Conservation (phyloP, 2,888 invertebrate species). For the Mimas tiliae region DNA sequence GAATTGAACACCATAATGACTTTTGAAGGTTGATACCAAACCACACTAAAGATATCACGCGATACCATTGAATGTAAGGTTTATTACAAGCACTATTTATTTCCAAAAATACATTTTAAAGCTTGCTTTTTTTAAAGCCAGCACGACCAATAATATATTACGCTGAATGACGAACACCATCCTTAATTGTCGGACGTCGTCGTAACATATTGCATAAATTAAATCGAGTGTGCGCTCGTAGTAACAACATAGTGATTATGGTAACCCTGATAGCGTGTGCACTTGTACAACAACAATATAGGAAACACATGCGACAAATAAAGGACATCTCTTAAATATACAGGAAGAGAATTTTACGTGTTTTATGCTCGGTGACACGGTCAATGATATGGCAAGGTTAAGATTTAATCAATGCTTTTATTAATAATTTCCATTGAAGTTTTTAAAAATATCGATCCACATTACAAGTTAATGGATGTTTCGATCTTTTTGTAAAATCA, state of each 20-base stretch:
- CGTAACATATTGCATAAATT: slow-evolving; percentile 37
- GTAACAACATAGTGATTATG: slow-evolving; percentile 33
- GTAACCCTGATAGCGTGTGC: slow-evolving; percentile 35
- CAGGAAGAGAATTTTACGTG: slow-evolving; percentile 22
- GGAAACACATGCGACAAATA: slow-evolving; percentile 19
- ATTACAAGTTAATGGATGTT: background rate
- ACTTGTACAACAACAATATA: slow-evolving; percentile 29
- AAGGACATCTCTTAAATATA: slow-evolving; percentile 23
- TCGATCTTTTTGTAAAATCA: background rate
- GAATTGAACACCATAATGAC: no score
- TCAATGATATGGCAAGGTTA: slow-evolving; percentile 16
- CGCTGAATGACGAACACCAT: background rate
- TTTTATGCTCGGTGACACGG: slow-evolving; percentile 18
- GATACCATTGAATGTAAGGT: no score
- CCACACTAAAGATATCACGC: no score
- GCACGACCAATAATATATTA: slow-evolving; percentile 1
- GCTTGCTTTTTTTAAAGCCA: background rate
- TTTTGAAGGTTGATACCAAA: no score
- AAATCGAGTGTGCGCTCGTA: slow-evolving; percentile 29
- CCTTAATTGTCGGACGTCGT: slow-evolving; percentile 33
- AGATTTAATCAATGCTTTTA: slow-evolving; percentile 7
- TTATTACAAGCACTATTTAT: background rate
- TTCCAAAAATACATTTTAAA: background rate
- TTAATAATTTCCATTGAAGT: slow-evolving; percentile 14
- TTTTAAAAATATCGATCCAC: background rate